Conservation (phyloP, 2,888 invertebrate genomes). For the Allophyes oxyacanthae region DNA sequence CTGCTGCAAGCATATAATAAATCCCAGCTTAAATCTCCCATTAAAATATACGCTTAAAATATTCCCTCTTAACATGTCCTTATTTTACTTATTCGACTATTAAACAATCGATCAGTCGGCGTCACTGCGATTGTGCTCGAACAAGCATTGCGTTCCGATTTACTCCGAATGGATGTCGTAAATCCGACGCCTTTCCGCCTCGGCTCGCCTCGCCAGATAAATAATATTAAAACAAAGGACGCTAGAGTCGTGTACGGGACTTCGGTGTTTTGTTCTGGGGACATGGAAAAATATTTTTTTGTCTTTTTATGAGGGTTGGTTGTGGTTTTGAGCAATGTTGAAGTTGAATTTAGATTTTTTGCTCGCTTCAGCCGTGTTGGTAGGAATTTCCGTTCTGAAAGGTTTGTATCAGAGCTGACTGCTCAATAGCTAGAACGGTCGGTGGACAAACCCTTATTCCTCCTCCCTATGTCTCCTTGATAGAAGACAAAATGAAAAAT, state of each 20-base stretch:
- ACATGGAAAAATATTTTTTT: conserved; percentile 18
- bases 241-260: conserved; percentile 29
- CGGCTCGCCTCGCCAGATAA: conserved; percentile 53
- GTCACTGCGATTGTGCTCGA: conserved; percentile 35
- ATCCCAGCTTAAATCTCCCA: conserved; percentile 9
- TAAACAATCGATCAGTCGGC: conserved; percentile 50
- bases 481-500: too few species aligned
- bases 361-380: too few species aligned
- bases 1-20: too few species aligned
- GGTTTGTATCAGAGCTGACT: too few species aligned
- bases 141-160: conserved; percentile 55
- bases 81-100: conserved; percentile 38
- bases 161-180: conserved; percentile 57
- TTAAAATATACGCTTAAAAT: conserved; percentile 22
- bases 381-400: too few species aligned
- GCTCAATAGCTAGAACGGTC: too few species aligned
- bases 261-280: conserved; percentile 8
- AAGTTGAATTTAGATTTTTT: too few species aligned
- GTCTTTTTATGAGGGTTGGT: conserved; percentile 6
- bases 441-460: too few species aligned
- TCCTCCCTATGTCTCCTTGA: too few species aligned
- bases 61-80: conserved; percentile 31
- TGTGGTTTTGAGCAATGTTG: conserved; percentile 5
- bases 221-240: conserved; percentile 61
- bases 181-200: conserved; percentile 52